Evolutionary conservation across 2,888 invertebrate species (phyloP).

Genomic region (Polydesmus complanatus): DNA sequence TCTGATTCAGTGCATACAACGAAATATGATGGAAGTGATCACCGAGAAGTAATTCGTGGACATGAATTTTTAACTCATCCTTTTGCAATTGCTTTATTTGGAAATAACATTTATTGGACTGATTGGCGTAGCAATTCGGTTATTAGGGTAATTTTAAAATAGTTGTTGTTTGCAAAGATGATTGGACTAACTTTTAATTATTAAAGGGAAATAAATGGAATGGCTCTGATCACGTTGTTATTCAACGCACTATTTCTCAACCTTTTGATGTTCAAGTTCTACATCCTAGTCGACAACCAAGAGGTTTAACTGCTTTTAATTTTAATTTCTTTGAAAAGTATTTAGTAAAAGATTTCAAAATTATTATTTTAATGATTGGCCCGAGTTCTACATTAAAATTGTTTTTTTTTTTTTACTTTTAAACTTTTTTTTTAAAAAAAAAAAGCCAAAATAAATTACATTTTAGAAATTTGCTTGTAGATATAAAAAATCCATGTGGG

Average conservation of each 20-base stretch:
- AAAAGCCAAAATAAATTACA: too few relatives aligned
- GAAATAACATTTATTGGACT: conserved; percentile 80
- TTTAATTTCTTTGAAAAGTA: not conserved
- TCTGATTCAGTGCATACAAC: conserved; percentile 77
- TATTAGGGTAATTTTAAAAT: conserved; percentile 39
- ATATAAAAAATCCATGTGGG: conserved; percentile 49
- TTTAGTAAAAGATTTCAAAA: not conserved
- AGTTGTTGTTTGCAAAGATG: conserved; percentile 1
- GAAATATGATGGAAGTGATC: conserved; percentile 61
- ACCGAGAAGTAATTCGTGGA: conserved; percentile 52
- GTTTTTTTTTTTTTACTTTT: too few relatives aligned
- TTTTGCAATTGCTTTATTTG: conserved; percentile 74
- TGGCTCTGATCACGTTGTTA: conserved; percentile 55
- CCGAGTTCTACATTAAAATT: too few relatives aligned
- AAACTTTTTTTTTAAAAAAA: too few relatives aligned
- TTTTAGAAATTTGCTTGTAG: too few relatives aligned
- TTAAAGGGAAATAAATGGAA: conserved; percentile 67
- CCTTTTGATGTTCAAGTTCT: conserved; percentile 80
- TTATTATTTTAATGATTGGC: too few relatives aligned
- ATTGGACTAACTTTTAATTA: not conserved
- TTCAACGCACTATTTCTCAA: conserved; percentile 69
- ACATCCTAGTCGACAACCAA: conserved; percentile 60
- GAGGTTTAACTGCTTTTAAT: conserved; percentile 27
- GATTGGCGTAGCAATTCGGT: conserved; percentile 84
- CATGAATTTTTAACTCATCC: conserved; percentile 70